A percentile compares a stretch with the other conserved stretches of the same genome.
Conservation (phyloP, 2,113 vertebrate species). For the Gavialis gangeticus region DNA sequence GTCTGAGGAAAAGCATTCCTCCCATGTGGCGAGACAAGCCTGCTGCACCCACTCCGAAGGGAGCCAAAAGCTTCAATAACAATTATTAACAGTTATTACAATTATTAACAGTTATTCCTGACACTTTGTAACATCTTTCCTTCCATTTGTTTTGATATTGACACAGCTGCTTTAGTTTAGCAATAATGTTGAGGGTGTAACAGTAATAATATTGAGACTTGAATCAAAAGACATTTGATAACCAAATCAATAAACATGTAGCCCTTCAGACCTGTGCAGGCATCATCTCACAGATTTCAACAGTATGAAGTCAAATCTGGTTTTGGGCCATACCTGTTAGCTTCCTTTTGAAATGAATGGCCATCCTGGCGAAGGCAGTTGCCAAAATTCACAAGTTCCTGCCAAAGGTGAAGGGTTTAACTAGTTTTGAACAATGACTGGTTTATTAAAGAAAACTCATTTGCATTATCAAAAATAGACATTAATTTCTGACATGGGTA, state of each 20-base stretch:
- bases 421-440: background rate
- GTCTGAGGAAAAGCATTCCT: fast-evolving
- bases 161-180: fast-evolving
- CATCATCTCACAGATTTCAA: fast-evolving
- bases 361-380: fast-evolving
- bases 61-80: background rate
- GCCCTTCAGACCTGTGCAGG: background rate
- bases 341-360: background rate
- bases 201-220: background rate
- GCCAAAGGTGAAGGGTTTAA: background rate
- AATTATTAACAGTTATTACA: background rate
- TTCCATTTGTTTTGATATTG: background rate
- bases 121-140: too few relatives aligned
- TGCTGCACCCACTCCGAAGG: background rate
- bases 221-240: background rate
- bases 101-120: fast-evolving
- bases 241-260: fast-evolving
- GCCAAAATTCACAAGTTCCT: background rate
- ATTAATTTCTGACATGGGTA: fast-evolving
- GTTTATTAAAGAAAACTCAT: background rate
- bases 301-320: background rate
- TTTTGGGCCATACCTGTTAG: background rate
- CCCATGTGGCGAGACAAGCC: fast-evolving
- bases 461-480: background rate
- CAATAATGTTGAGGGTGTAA: fast-evolving